Evolutionary conservation across 2,888 invertebrate species (phyloP), one percentile per base, ranked within the genome.

Genomic region (Bedellia somnulentella): DNA sequence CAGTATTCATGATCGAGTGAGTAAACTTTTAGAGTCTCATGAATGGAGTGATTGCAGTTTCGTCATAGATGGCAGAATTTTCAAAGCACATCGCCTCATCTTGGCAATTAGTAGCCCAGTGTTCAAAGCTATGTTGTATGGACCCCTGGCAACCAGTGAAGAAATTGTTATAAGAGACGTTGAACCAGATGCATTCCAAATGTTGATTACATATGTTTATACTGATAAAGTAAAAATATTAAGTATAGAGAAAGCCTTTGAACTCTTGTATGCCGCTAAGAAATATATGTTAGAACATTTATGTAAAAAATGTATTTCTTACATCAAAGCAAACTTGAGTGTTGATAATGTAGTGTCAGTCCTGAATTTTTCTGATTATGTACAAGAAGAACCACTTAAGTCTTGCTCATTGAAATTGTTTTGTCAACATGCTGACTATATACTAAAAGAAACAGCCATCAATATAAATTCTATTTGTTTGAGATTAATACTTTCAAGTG

Each of bases 41-140:
- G 77, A 79, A 45, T 79, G 77, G 76, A 79, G 78, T 43, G 83
- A 83, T 47, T 83, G 83, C 45, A 68, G 62, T 33, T 83, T 83
- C 44, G 56, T 62, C 36, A 75, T 82, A 21, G 62, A 63, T 35
- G 71, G 67, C 21, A 62, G 61, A 46, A 59, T 60, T 41, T 66
- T 82, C 31, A 67, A 67, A 46, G 82, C 81, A 26, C 83, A 84
- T 47, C 81, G 80, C 56, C 53, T 83, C 33, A 77, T 84, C 38
- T 48, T 85, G 41, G 81, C 82, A n/a, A 78, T 80, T 34, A 79
- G 79, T 42, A 84, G 84, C 48, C 83, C 83, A 5, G 84, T 85
- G 18, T 85, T 85, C 61, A 82, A 83, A 55, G 82, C 80, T 15
- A 82, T 85, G 82, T 76, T 84, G 37, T 84, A 78, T 56, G 85